Percentiles rank a stretch among this genome's conserved stretches.
phyloP scores from a whole-genome alignment of 2,797 vertebrate genomes.

The Pogoniulus pusillus region DNA sequence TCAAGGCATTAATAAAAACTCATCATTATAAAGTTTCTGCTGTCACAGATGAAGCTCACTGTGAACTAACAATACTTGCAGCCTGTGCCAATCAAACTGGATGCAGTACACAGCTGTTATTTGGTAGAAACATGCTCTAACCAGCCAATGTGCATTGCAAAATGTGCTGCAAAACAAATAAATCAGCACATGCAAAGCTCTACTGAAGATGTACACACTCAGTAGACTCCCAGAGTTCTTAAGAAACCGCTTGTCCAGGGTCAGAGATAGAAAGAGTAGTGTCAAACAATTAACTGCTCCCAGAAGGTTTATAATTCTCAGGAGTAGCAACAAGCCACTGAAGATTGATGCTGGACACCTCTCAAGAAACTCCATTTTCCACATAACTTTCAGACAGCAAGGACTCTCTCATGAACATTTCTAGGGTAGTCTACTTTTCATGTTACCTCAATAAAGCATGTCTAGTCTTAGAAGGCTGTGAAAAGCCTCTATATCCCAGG shows the following conservation, averaged over 20 bases:
- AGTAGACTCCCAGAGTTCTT: neutral
- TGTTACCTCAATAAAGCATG: neutral
- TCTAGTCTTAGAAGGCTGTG: neutral
- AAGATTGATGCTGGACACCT: neutral
- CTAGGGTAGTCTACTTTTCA: neutral
- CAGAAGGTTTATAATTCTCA: neutral
- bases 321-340: neutral
- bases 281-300: neutral
- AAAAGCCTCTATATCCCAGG: neutral
- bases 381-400: neutral
- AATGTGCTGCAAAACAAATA: neutral
- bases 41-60: neutral
- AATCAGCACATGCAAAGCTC: neutral
- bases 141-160: neutral
- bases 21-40: neutral
- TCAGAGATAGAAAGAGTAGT: neutral
- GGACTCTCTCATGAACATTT: neutral
- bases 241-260: neutral
- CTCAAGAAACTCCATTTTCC: neutral
- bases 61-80: neutral
- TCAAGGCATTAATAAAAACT: neutral
- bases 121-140: neutral
- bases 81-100: neutral
- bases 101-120: neutral
- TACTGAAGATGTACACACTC: neutral